Percentiles rank a stretch among this genome's conserved stretches.
Evolutionary conservation across 2,113 vertebrate genomes (phyloP).

Genomic region (Misgurnus anguillicaudatus): DNA sequence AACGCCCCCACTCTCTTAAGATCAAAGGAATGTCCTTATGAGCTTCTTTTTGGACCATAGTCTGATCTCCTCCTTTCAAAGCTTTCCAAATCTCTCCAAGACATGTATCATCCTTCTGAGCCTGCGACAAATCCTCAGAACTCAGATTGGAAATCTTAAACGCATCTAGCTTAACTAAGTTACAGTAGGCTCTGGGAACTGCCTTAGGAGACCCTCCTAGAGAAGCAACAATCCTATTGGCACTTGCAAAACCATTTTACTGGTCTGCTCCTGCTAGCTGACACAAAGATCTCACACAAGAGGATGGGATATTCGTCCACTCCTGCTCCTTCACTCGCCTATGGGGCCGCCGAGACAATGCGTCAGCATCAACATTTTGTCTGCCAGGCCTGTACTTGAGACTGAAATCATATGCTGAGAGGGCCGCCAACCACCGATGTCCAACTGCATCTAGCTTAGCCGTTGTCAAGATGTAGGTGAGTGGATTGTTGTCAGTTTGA

Average conservation of each 20-base stretch:
- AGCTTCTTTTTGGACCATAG: not conserved
- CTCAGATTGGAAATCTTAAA: not conserved
- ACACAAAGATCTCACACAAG: slow-evolving; percentile 6
- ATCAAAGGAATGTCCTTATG: not conserved
- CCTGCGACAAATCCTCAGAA: not conserved
- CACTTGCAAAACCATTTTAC: not conserved
- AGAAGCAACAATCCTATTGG: not conserved
- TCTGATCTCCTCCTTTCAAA: not conserved
- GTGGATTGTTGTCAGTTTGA: not conserved
- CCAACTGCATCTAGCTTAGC: not conserved
- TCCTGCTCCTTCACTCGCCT: slow-evolving; percentile 1
- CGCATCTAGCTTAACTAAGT: not conserved
- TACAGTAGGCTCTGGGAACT: not conserved
- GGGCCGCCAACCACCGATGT: not conserved
- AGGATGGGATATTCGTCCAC: not conserved
- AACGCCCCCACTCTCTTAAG: not conserved
- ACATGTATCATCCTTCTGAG: slow-evolving; percentile 2
- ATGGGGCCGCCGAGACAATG: slow-evolving; percentile 31
- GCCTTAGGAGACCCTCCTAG: slow-evolving; percentile 6
- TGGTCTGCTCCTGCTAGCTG: not conserved
- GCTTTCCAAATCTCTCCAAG: slow-evolving; percentile 8
- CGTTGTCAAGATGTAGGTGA: not conserved
- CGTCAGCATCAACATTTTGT: not conserved
- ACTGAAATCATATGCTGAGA: not conserved
- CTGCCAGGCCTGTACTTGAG: slow-evolving; percentile 8